Conservation (phyloP, 2,113 vertebrate species). For the Urocitellus parryii region DNA sequence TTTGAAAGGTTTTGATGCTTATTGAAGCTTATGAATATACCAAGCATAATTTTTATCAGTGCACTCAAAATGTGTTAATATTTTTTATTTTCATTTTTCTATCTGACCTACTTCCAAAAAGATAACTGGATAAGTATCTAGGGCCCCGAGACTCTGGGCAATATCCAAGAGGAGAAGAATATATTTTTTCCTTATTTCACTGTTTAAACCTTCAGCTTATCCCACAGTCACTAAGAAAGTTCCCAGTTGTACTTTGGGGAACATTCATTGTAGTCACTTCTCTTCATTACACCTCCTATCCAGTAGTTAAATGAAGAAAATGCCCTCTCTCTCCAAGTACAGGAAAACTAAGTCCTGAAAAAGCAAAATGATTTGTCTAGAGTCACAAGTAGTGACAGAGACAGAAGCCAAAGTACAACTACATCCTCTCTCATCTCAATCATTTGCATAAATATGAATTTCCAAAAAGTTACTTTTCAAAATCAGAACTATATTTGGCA, state of each 20-base stretch:
- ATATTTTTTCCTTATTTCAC: not conserved
- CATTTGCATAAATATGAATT: not conserved
- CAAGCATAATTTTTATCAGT: not conserved
- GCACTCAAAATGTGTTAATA: not conserved
- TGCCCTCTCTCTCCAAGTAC: not conserved
- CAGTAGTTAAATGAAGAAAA: slow-evolving; percentile 1
- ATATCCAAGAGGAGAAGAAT: not conserved
- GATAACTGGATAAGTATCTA: not conserved
- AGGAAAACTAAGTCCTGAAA: slow-evolving; percentile 1
- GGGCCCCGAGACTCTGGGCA: not conserved
- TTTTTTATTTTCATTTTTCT: not conserved
- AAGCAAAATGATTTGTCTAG: not conserved
- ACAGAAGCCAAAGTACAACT: not conserved
- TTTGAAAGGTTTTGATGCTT: slow-evolving; percentile 26
- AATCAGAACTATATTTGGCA: not conserved
- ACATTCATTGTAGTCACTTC: not conserved
- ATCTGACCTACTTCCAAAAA: not conserved
- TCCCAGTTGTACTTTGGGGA: not conserved
- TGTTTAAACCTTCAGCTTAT: slow-evolving; percentile 28
- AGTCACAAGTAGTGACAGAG: not conserved
- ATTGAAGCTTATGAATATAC: slow-evolving; percentile 25
- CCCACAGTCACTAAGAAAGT: slow-evolving; percentile 9
- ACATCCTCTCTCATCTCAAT: not conserved
- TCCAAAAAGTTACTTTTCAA: not conserved
- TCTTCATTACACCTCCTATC: not conserved